phyloP scores from a whole-genome alignment of 2,888 invertebrate genomes.

The Pyrochroa serraticornis region DNA sequence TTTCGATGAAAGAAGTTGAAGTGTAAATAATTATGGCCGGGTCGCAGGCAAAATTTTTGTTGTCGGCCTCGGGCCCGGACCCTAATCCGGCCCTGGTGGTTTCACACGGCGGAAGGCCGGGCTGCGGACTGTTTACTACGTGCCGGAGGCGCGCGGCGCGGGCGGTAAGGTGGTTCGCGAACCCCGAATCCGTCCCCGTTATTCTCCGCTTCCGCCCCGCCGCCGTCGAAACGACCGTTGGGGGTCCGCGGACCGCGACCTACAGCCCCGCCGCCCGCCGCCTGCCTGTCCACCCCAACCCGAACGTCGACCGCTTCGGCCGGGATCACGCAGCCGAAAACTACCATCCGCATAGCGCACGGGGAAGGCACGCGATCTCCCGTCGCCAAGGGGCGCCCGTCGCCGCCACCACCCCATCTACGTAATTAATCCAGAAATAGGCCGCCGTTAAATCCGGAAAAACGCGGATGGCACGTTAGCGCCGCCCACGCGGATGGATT shows the following conservation, averaged over 20 bases:
- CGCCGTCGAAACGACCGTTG: slow-evolving; percentile 29
- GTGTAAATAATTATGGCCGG: too few species aligned
- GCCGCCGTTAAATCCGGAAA: slow-evolving; percentile 7
- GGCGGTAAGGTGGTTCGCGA: slow-evolving; percentile 46
- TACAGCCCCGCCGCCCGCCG: slow-evolving; percentile 40
- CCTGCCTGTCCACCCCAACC: slow-evolving; percentile 43
- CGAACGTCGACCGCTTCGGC: slow-evolving; percentile 35
- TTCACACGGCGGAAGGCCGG: slow-evolving; percentile 44
- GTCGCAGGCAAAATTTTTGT: too few species aligned
- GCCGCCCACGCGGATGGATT: neutral
- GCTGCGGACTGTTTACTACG: slow-evolving; percentile 8
- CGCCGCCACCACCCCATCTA: neutral
- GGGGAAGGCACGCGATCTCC: slow-evolving; percentile 20
- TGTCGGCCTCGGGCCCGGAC: too few species aligned
- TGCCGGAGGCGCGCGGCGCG: slow-evolving; percentile 35
- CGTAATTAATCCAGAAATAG: neutral
- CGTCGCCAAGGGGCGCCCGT: slow-evolving; percentile 24
- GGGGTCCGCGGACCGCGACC: slow-evolving; percentile 49
- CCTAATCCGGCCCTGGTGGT: slow-evolving; percentile 46
- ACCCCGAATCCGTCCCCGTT: slow-evolving; percentile 38
- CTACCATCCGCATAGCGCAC: slow-evolving; percentile 4
- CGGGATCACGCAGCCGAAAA: slow-evolving; percentile 38
- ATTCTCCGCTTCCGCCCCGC: slow-evolving; percentile 20
- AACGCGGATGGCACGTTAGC: neutral
- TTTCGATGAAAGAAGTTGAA: too few species aligned